Base-by-base conservation (phyloP, 2,888 invertebrate genomes). In the Pseudococcus viburni region DNA sequence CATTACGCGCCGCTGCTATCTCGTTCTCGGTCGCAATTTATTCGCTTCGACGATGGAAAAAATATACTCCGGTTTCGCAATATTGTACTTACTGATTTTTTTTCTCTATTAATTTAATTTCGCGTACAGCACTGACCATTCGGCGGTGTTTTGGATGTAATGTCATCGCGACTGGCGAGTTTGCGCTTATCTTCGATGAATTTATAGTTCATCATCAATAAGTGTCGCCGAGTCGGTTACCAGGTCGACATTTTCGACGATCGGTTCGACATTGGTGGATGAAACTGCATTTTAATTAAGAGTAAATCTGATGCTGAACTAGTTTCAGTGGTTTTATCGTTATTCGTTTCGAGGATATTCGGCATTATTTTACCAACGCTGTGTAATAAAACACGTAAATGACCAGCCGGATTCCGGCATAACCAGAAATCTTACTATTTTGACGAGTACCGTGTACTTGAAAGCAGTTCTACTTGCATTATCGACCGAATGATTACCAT, bases 141-240 rank as follows among this genome's bases (percentile, higher is more conserved):
- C 6, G 15, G 33, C 68, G 19, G 11, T 15, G 17, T 5, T 55
- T 12, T 55, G 17, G 17, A 55, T 55, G 55, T 15, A 55, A 55
- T 17, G 55, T 55, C 64, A n/a, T 59, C 15, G 6, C 12, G 2
- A 6, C 22, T 22, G 19, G 19, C 68, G 11, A 26, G 3, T 33
- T 33, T 26, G 11, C 64, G 64, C 68, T 59, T 12, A 73, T 26
- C 68, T 26, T 73, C 33, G 33, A 33, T 33, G 33, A 26, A 26
- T 26, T 73, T 73, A 73, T 73, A 26, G 26, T 73, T 33, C 33
- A 73, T 73, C 68, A 73, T 73, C 68, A 15, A 59, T 59, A 59
- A 73, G 33, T 73, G 33, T 73, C 68, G 59, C 19, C 59, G 59
- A 5, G 22, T 73, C 26, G 68, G 22, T 73, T 73, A 15, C 68